Conservation (phyloP, 2,797 vertebrate species). For the Acrossocheilus fasciatus region DNA sequence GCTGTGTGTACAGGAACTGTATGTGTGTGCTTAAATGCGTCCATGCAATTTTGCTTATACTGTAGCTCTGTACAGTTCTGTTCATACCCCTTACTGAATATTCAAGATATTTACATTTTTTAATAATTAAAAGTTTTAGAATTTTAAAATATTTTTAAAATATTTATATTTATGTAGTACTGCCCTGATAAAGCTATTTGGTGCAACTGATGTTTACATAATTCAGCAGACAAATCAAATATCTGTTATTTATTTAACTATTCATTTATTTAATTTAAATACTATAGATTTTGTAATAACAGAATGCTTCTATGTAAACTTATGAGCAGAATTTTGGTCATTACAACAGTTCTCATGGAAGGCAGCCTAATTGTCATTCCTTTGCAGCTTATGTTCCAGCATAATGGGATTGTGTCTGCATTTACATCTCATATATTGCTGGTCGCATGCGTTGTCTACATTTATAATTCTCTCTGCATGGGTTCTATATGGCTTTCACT, state of each 20-base stretch:
- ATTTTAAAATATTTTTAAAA: no score
- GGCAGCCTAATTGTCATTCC: constrained; percentile 44
- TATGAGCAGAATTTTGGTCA: background rate
- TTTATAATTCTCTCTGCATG: background rate
- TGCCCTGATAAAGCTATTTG: background rate
- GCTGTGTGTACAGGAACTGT: background rate
- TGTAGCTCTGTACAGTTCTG: background rate
- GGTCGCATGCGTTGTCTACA: background rate
- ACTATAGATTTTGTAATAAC: background rate
- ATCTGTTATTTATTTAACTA: background rate
- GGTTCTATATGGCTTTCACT: background rate
- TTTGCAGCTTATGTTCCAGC: constrained; percentile 28
- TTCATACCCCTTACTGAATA: no score
- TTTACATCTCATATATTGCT: constrained; percentile 8
- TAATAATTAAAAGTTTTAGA: background rate
- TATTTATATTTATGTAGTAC: background rate
- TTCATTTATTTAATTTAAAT: background rate
- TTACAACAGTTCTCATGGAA: constrained; percentile 28
- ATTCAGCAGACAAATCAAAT: background rate
- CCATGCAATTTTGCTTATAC: background rate
- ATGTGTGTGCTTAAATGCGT: background rate
- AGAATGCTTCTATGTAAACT: background rate
- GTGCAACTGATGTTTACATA: background rate
- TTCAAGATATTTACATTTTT: background rate
- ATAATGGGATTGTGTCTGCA: constrained; percentile 6